Base-by-base conservation (phyloP, 1,140 invertebrate genomes). In the Brachionus manjavacas region DNA sequence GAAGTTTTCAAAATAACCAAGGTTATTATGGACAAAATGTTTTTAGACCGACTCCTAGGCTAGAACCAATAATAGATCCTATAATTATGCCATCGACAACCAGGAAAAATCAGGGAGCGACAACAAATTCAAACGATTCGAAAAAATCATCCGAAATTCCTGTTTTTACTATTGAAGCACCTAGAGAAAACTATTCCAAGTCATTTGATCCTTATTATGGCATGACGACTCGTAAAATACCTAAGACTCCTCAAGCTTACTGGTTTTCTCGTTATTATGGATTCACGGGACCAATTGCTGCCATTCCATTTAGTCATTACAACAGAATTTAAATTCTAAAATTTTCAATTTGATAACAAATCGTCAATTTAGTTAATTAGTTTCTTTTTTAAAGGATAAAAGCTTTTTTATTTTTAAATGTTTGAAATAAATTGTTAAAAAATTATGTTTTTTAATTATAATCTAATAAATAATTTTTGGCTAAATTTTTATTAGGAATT, bases 231-330 rank as follows among this genome's bases (percentile, higher is more conserved):
- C 16, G 72, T 25, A 23, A 23, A 14, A 49, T 76, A 25, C 72
- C 72, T 14, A 46, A 14, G 12, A 76, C 72, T 25, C 72, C 72
- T 49, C 72, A 76, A 25, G 72, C 72, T 9, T 28, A 46, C 8
- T 76, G 72, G 72, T 76, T 76, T 49, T 76, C 72, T 4, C 41
- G 72, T 9, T 76, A 76, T 28, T 46, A 20, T 25, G 72, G 46
- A 11, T 49, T 76, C 28, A 76, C 72, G 3, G 72, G 41, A 14
- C 72, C 72, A 49, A 76, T 76, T 12, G 31, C 25, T 14, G 72
- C 72, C 46, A 76, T 76, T 76, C 72, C 72, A n/a, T 76, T 76
- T 49, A 76, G 72, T 49, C 3, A 76, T 49, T 76, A 76, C n/a
- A 76, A 76, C 9, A 76, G 46, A 11, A 76, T 76, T 28, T 76